These are phyloP conservation scores for Mnemiopsis leidyi DNA, from an alignment of 37 sponge, comb jelly and placozoan species.

Conservation along the genomic window DNA sequence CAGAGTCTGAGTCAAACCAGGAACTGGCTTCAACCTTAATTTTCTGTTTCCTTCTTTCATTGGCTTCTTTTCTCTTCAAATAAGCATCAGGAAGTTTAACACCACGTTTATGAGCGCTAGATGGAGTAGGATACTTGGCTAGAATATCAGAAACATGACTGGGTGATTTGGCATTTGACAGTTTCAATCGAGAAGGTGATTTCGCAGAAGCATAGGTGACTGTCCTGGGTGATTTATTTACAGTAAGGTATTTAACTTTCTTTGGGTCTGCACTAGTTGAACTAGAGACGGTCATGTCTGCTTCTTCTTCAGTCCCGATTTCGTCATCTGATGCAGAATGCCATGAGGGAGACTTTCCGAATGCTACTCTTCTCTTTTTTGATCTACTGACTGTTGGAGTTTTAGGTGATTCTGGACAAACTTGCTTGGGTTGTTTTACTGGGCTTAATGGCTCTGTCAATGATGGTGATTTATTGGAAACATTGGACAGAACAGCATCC, in stretches of 20 bases:
- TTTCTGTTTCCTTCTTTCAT: constrained; percentile 16
- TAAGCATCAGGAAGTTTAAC: constrained; percentile 50
- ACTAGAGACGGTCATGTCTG: constrained; percentile 38
- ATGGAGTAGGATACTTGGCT: constrained; percentile 12
- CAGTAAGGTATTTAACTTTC: not conserved
- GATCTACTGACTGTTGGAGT: constrained; percentile 21
- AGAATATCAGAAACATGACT: not conserved
- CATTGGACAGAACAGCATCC: constrained; percentile 12
- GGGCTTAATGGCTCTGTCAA: not conserved
- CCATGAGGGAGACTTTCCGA: constrained; percentile 62
- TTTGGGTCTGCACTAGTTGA: not conserved
- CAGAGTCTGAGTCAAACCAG: constrained; percentile 56
- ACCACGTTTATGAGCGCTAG: not conserved
- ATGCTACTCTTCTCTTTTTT: constrained; percentile 33
- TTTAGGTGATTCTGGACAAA: constrained; percentile 50
- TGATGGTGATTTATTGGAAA: not conserved
- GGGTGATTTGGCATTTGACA: constrained; percentile 13
- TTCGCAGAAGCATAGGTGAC: not conserved
- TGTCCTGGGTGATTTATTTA: not conserved
- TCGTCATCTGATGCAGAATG: constrained; percentile 4
- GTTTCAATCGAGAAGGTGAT: constrained; percentile 23
- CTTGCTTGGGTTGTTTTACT: too few species aligned
- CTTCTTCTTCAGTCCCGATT: not conserved
- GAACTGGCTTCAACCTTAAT: constrained; percentile 30
- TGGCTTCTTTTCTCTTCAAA: constrained; percentile 26